phyloP scores from a whole-genome alignment of 2,113 vertebrate genomes.

The Alectura lathami region DNA sequence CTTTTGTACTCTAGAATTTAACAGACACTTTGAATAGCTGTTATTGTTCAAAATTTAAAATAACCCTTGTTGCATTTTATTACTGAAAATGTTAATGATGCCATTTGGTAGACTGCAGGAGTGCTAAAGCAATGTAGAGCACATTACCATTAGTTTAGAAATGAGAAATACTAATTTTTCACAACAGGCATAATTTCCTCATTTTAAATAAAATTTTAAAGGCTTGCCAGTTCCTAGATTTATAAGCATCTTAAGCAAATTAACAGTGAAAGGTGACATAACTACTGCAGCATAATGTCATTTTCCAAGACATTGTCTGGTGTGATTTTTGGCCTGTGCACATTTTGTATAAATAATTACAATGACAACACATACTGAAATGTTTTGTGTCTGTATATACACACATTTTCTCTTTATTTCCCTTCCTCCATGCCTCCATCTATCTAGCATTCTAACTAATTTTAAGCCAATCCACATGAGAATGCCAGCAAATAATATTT shows the following conservation, averaged over 20 bases:
- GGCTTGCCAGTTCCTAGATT: not conserved
- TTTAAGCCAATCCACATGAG: not conserved
- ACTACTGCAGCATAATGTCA: not conserved
- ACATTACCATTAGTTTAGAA: constrained; percentile 4
- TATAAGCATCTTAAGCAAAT: not conserved
- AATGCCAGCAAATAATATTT: not conserved
- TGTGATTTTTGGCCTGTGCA: not conserved
- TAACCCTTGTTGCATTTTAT: not conserved
- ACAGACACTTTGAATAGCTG: not conserved
- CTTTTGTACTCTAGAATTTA: not conserved
- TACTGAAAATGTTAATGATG: constrained; percentile 35
- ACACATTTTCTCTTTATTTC: not conserved
- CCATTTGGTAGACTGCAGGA: constrained; percentile 15
- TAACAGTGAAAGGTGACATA: not conserved
- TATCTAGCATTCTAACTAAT: not conserved
- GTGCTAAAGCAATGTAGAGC: not conserved
- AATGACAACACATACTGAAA: not conserved
- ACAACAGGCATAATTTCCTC: not conserved
- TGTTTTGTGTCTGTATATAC: not conserved
- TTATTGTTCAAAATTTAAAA: not conserved
- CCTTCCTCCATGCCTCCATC: not conserved
- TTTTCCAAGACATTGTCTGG: not conserved
- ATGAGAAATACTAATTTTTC: constrained; percentile 13
- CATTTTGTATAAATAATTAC: not conserved
- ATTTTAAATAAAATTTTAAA: not conserved